Evolutionary conservation across 2,797 vertebrate species (phyloP).

Genomic region (Acanthurus leucopareius): DNA sequence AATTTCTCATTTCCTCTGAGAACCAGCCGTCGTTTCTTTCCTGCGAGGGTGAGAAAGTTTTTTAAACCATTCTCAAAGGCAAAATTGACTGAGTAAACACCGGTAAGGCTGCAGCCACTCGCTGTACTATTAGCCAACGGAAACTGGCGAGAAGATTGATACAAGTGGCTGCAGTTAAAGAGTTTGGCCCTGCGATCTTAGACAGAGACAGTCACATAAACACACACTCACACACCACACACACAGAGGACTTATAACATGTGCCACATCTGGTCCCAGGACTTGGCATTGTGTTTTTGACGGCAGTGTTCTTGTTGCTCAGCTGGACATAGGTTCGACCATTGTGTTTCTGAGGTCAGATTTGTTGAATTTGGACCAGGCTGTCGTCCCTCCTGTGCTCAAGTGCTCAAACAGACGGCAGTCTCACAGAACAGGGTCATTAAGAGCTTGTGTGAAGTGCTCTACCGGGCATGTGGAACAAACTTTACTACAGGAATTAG

Average conservation of each 20-base stretch:
- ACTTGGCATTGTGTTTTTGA: slow-evolving; percentile 74
- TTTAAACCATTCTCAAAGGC: slow-evolving; percentile 63
- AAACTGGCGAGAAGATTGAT: slow-evolving; percentile 51
- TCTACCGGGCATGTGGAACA: slow-evolving; percentile 23
- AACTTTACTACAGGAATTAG: slow-evolving; percentile 58
- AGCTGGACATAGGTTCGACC: slow-evolving; percentile 61
- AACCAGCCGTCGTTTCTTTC: slow-evolving; percentile 65
- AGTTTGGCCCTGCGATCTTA: slow-evolving; percentile 15
- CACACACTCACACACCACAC: slow-evolving; percentile 6
- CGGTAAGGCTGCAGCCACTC: slow-evolving; percentile 16
- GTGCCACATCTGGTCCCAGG: slow-evolving; percentile 62
- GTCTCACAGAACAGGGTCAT: slow-evolving; percentile 48
- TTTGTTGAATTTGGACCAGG: slow-evolving; percentile 79
- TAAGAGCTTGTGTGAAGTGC: slow-evolving; percentile 34
- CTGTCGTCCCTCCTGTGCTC: slow-evolving; percentile 52
- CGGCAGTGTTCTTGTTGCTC: slow-evolving; percentile 60
- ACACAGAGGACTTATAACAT: slow-evolving; percentile 21
- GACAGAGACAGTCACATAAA: slow-evolving; percentile 7
- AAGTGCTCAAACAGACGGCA: slow-evolving; percentile 44
- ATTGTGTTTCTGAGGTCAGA: slow-evolving; percentile 80
- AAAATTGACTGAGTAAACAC: slow-evolving; percentile 28
- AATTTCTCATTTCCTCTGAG: slow-evolving; percentile 69
- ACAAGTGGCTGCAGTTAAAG: slow-evolving; percentile 27
- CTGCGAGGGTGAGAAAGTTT: slow-evolving; percentile 71
- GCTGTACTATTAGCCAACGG: slow-evolving; percentile 10